Evolutionary conservation across 2,888 invertebrate species (phyloP), one percentile per base, ranked within the genome.

Genomic region (Iphiclides podalirius): DNA sequence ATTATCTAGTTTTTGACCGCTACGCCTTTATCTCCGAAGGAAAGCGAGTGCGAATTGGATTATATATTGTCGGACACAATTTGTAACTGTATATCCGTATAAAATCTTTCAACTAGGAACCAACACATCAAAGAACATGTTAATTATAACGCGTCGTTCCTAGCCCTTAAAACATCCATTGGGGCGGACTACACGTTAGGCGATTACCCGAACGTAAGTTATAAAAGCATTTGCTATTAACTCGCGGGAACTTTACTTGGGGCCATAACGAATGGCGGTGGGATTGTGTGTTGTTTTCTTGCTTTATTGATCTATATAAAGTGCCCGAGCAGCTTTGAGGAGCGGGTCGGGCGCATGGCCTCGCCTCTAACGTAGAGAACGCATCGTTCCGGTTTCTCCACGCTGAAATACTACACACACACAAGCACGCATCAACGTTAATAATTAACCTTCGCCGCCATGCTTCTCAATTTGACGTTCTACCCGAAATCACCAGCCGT

Each of bases 371-470:
- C 58, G 57, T 58, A 61, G 57, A 61, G 60, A 60, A 57, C 57
- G 54, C 55, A 59, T 55, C 50, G 61, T 62, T 63, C 60, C 59
- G 61, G 59, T 61, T 57, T 66, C 61, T 54, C 40, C 49, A 38
- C 58, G 53, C 61, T 62, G 61, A 63, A 66, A 64, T 67, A 64
- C 69, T 65, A 65, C 60, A 51, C 58, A 55, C 53, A 63, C 61
- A n/a, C 20, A 20, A 20, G 4, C 20, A n/a, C 6, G 3, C 20
- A 63, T 57, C 54, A 52, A 61, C 56, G 55, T 55, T 41, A 34
- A 53, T 56, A 48, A 55, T 53, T 57, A 59, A 61, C 62, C 62
- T 65, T 63, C 60, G 54, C 33, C 57, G 53, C 54, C 48, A 59
- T 57, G 55, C 52, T 53, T 50, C 44, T 47, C 44, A 53, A 28